Percentiles rank a stretch among this genome's conserved stretches.
phyloP scores from a whole-genome alignment of 2,113 vertebrate species.

The Phodopus roborovskii region DNA sequence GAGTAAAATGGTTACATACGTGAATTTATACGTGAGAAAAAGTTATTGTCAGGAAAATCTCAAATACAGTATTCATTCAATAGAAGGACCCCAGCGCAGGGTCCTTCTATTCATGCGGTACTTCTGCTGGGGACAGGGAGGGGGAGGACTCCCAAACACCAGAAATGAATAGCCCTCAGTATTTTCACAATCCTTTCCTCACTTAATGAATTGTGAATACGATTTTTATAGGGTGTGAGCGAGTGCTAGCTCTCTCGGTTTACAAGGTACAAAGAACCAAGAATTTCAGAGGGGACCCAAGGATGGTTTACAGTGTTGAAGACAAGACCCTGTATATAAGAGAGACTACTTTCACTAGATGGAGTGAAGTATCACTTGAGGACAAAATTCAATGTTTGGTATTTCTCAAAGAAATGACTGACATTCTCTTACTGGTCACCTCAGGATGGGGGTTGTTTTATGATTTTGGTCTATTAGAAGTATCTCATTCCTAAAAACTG shows the following conservation, averaged over 20 bases:
- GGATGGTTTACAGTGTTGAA: not conserved
- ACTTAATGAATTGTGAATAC: not conserved
- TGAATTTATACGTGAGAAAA: not conserved
- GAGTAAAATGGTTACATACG: conserved; percentile 8
- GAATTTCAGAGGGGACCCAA: not conserved
- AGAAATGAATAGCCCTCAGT: conserved; percentile 15
- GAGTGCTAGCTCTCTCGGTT: not conserved
- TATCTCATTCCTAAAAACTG: not conserved
- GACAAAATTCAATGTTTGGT: not conserved
- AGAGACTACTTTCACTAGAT: not conserved
- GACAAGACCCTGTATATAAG: not conserved
- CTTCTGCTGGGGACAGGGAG: not conserved
- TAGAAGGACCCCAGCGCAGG: no score
- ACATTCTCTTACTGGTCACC: not conserved
- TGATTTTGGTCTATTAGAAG: not conserved
- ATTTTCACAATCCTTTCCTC: not conserved
- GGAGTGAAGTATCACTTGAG: not conserved
- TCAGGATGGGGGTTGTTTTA: not conserved
- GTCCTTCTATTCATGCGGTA: not conserved
- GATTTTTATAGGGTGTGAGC: not conserved
- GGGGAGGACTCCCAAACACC: not conserved
- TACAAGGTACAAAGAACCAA: not conserved
- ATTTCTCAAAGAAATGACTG: conserved; percentile 31
- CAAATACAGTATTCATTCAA: not conserved
- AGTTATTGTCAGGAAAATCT: conserved; percentile 19